Evolutionary conservation across 2,888 invertebrate genomes (phyloP).

Genomic region (Corbicula japonica): DNA sequence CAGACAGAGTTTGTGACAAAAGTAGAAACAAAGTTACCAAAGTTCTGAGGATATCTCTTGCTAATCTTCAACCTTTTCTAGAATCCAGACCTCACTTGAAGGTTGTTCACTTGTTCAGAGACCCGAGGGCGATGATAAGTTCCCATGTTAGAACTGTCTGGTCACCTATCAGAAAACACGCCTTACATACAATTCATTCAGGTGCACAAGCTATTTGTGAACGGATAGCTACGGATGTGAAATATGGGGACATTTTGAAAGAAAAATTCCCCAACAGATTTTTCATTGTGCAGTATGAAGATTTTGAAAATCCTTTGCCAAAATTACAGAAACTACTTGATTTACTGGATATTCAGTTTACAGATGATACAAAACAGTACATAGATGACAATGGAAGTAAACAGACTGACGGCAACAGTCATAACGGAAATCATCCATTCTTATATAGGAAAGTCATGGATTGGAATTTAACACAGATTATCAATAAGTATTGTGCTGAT

Average conservation of each 20-base stretch:
- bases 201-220: constrained; percentile 9
- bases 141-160: constrained; percentile 18
- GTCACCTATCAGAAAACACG: constrained; percentile 1
- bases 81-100: constrained; percentile 17
- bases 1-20: neutral
- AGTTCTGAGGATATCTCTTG: constrained; percentile 19
- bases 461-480: constrained; percentile 5
- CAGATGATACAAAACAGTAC: constrained; percentile 12
- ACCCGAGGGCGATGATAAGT: constrained; percentile 22
- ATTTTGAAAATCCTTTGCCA: constrained; percentile 26
- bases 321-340: constrained; percentile 16
- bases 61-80: constrained; percentile 11
- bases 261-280: constrained; percentile 27
- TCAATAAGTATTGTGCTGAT: constrained; percentile 10
- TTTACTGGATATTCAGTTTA: constrained; percentile 21
- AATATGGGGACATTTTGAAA: neutral
- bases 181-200: constrained; percentile 2
- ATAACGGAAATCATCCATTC: constrained; percentile 31
- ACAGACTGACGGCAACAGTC: neutral
- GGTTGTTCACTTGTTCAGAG: constrained; percentile 25
- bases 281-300: constrained; percentile 41
- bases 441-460: constrained; percentile 19
- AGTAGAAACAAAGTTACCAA: constrained; percentile 17
- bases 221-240: constrained; percentile 30
- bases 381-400: neutral